Percentiles rank a stretch among this genome's conserved stretches.
Evolutionary conservation across 2,113 vertebrate species (phyloP).

Genomic region (Malurus alboscapulatus): DNA sequence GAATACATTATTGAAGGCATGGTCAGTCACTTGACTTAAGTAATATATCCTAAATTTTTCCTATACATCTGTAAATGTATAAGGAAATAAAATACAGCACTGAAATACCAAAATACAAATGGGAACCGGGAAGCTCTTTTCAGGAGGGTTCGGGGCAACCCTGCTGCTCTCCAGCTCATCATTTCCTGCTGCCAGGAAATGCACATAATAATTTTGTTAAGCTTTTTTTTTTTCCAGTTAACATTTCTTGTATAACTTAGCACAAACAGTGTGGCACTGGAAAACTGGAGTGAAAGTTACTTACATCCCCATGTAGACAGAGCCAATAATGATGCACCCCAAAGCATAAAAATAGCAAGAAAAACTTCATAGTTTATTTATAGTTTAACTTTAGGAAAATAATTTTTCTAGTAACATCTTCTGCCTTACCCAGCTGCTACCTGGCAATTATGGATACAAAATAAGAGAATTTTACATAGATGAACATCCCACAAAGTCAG

Average conservation of each 20-base stretch:
- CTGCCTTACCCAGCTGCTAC: neutral
- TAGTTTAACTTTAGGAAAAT: neutral
- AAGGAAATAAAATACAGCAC: neutral
- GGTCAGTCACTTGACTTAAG: neutral
- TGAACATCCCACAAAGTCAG: neutral
- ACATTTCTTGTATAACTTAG: neutral
- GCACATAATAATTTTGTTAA: neutral
- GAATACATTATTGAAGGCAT: accelerated
- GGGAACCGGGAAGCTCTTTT: neutral
- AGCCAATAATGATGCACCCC: neutral
- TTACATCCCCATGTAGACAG: neutral
- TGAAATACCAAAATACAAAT: neutral
- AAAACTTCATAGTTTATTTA: neutral
- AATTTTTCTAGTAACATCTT: neutral
- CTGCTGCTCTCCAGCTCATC: neutral
- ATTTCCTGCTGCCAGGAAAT: neutral
- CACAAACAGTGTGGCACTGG: accelerated
- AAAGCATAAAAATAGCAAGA: neutral
- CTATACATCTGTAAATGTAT: neutral
- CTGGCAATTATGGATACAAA: neutral
- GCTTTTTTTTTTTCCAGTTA: neutral
- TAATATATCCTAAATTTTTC: neutral
- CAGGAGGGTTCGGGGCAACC: neutral
- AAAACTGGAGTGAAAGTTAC: neutral
- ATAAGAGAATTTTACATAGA: neutral